Evolutionary conservation across 2,113 vertebrate genomes (phyloP).

Genomic region (Eulacestoma nigropectus): DNA sequence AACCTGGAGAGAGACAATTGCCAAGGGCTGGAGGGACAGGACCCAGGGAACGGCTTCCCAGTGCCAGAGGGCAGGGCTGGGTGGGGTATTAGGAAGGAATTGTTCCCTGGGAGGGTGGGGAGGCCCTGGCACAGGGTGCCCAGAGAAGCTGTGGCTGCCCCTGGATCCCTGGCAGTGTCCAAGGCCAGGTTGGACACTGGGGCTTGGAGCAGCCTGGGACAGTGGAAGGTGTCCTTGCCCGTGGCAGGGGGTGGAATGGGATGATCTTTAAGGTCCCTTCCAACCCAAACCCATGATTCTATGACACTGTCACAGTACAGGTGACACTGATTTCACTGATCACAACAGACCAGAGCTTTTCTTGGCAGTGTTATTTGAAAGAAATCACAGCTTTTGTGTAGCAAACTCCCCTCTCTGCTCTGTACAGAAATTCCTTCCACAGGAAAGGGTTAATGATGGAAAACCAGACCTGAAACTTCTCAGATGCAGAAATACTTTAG

Average conservation of each 20-base stretch:
- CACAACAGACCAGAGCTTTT: not conserved
- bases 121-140: not conserved
- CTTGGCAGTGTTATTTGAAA: not conserved
- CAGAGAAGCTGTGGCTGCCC: not conserved
- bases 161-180: not conserved
- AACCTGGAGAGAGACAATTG: not conserved
- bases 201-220: not conserved
- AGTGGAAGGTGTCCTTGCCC: not conserved
- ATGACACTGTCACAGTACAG: not conserved
- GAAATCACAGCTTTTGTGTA: not conserved
- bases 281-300: not conserved
- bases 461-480: not conserved
- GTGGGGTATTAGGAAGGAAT: not conserved
- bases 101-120: not conserved
- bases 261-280: not conserved
- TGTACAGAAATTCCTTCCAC: not conserved
- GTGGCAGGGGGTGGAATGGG: rapidly evolving
- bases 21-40: not conserved
- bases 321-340: not conserved
- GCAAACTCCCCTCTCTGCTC: not conserved
- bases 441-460: not conserved
- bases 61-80: rapidly evolving
- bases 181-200: not conserved
- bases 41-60: not conserved
- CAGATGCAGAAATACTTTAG: not conserved